These are phyloP conservation scores for Candidula unifasciata DNA, from an alignment of 2,888 invertebrate species.

Conservation along the genomic window DNA sequence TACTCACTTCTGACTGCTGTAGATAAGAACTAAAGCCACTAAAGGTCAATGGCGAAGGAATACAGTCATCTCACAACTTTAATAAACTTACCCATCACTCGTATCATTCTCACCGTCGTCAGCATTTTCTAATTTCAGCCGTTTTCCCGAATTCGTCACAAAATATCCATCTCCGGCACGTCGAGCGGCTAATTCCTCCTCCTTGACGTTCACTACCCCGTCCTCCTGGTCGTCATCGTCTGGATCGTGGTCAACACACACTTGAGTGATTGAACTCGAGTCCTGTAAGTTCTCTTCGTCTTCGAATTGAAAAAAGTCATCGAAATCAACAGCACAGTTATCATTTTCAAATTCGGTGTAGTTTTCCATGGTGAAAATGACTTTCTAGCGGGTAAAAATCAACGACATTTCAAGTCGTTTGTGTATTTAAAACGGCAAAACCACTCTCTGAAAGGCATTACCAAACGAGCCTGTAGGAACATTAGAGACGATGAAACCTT, in stretches of 20 bases:
- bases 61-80: no score
- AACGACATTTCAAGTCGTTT: background rate
- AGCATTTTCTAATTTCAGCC: background rate
- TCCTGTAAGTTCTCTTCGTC: constrained; percentile 56
- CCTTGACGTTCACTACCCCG: background rate
- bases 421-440: background rate
- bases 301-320: constrained; percentile 51
- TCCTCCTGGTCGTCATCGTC: constrained; percentile 30
- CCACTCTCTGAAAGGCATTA: background rate
- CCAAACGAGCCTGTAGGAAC: constrained; percentile 14
- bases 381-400: background rate
- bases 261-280: constrained; percentile 58
- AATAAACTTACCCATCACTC: constrained; percentile 21
- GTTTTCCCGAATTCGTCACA: background rate
- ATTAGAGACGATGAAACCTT: no score
- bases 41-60: no score
- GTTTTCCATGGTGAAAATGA: constrained; percentile 25
- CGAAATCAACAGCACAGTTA: constrained; percentile 47
- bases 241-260: constrained; percentile 56
- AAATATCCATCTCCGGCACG: constrained; percentile 11
- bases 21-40: no score
- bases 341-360: constrained; percentile 50
- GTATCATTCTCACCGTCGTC: background rate
- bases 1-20: no score
- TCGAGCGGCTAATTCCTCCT: background rate